Evolutionary conservation across 2,888 invertebrate genomes (phyloP).

Genomic region (Drosophila mayaguana): DNA sequence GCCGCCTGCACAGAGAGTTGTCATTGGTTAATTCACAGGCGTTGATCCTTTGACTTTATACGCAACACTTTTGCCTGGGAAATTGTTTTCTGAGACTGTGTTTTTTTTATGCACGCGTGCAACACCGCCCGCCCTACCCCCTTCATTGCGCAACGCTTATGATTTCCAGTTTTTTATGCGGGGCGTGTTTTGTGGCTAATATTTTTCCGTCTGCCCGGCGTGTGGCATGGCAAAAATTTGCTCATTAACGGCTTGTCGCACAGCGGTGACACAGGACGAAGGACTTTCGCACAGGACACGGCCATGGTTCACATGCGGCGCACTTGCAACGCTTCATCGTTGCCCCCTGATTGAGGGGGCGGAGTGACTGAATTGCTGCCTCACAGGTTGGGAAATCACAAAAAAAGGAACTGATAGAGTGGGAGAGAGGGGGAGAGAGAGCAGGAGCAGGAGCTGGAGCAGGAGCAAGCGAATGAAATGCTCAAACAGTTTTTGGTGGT

Average conservation of each 20-base stretch:
- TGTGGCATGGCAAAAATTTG: constrained; percentile 59
- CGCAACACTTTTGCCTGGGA: constrained; percentile 78
- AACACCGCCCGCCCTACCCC: constrained; percentile 10
- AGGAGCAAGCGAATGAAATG: neutral
- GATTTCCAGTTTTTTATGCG: constrained; percentile 57
- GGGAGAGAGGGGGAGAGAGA: neutral
- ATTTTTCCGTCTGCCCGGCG: constrained; percentile 77
- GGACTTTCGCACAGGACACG: constrained; percentile 17
- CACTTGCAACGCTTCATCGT: constrained; percentile 72
- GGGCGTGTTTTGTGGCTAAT: constrained; percentile 84
- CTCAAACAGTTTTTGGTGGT: constrained; percentile 36
- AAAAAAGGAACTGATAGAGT: neutral
- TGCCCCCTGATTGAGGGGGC: constrained; percentile 61
- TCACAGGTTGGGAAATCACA: constrained; percentile 49
- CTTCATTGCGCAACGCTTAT: constrained; percentile 20
- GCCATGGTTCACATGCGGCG: constrained; percentile 68
- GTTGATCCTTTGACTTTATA: constrained; percentile 82
- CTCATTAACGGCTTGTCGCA: constrained; percentile 74
- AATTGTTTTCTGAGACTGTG: constrained; percentile 69
- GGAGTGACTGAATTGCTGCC: constrained; percentile 11
- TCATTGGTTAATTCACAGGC: constrained; percentile 72
- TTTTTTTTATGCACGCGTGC: constrained; percentile 59
- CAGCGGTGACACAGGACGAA: constrained; percentile 39
- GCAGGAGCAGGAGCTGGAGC: neutral
- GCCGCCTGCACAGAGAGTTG: constrained; percentile 7